Percentiles rank a stretch among this genome's conserved stretches.
Evolutionary conservation across 2,797 vertebrate genomes (phyloP).

Genomic region (Cuculus canorus): DNA sequence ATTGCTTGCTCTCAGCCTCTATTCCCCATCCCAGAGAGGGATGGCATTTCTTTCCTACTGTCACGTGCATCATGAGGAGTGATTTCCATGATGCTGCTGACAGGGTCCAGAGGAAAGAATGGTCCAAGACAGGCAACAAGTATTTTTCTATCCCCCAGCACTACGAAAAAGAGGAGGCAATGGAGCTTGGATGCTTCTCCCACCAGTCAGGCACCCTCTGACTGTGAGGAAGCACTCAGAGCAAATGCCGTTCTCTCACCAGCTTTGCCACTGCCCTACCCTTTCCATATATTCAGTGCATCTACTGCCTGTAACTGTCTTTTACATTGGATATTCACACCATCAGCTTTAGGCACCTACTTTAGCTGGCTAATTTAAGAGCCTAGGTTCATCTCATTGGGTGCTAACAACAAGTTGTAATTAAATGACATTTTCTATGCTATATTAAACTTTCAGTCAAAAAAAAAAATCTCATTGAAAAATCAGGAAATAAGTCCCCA

Average conservation of each 20-base stretch:
- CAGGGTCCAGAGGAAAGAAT: not conserved
- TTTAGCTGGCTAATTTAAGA: slow-evolving; percentile 50
- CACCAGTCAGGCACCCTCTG: not conserved
- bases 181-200: not conserved
- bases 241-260: not conserved
- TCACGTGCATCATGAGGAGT: not conserved
- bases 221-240: accelerated
- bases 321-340: not conserved
- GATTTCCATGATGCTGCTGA: not conserved
- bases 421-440: slow-evolving; percentile 49
- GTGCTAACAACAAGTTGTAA: slow-evolving; percentile 37
- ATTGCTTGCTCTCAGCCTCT: not conserved
- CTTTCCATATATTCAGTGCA: not conserved
- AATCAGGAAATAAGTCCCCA: slow-evolving; percentile 51
- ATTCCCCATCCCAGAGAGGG: accelerated
- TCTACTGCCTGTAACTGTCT: not conserved
- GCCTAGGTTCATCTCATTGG: not conserved
- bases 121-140: not conserved
- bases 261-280: not conserved
- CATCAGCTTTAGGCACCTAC: not conserved
- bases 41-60: not conserved
- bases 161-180: not conserved
- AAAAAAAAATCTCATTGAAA: slow-evolving; percentile 54
- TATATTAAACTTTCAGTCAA: slow-evolving; percentile 63
- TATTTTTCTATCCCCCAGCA: not conserved